Evolutionary conservation across 2,797 vertebrate genomes (phyloP).

Genomic region (Antrozous pallidus): DNA sequence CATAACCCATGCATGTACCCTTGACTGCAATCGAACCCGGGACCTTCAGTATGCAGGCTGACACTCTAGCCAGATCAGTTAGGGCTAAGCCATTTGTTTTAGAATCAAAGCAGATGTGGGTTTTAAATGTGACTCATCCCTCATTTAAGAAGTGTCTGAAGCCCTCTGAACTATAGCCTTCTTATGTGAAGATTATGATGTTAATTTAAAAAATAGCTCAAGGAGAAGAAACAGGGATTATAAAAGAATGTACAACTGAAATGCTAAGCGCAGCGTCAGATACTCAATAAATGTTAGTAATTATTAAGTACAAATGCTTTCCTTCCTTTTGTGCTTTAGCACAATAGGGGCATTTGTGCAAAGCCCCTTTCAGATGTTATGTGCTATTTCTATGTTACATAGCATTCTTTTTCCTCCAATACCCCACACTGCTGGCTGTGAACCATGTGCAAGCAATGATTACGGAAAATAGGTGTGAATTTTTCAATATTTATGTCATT

Average conservation of each 20-base stretch:
- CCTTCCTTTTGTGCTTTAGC: neutral
- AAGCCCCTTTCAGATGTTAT: neutral
- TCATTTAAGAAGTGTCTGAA: neutral
- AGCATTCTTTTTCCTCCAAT: neutral
- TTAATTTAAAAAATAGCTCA: neutral
- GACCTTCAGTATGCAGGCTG: too few relatives aligned
- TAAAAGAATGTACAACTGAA: neutral
- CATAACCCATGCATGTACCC: too few relatives aligned
- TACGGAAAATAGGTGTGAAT: slow-evolving; percentile 48
- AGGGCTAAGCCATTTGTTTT: neutral
- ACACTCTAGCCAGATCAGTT: too few relatives aligned
- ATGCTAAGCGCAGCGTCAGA: neutral
- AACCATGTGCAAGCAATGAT: neutral
- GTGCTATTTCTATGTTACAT: neutral
- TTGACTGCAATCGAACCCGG: too few relatives aligned
- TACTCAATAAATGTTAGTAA: neutral
- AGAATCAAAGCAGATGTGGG: neutral
- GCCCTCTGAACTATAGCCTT: neutral
- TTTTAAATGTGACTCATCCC: neutral
- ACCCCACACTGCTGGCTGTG: neutral
- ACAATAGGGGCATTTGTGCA: neutral
- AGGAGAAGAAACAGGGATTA: neutral
- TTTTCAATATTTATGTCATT: slow-evolving; percentile 59
- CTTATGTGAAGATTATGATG: neutral
- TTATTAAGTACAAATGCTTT: neutral